phyloP scores from a whole-genome alignment of 2,113 vertebrate genomes.

The Gopherus flavomarginatus region DNA sequence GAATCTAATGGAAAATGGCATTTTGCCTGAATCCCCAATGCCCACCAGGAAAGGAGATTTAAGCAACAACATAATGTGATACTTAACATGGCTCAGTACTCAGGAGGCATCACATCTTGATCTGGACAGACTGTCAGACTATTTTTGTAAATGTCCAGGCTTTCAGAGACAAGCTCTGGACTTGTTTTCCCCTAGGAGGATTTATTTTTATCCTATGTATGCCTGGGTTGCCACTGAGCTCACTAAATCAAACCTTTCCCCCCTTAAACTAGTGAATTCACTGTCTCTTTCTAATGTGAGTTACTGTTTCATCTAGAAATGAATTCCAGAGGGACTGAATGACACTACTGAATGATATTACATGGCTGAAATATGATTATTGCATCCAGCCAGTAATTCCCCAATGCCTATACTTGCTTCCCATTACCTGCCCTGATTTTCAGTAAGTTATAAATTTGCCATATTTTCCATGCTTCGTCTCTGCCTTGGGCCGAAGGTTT shows the following conservation, averaged over 20 bases:
- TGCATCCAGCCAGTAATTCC: neutral
- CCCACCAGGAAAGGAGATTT: neutral
- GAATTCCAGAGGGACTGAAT: neutral
- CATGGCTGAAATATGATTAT: neutral
- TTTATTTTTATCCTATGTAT: neutral
- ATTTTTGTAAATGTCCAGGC: neutral
- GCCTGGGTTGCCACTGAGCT: neutral
- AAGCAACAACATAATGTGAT: neutral
- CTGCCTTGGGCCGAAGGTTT: neutral
- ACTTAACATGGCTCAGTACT: rapidly evolving
- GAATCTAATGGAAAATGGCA: neutral
- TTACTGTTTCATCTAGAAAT: neutral
- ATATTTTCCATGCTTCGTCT: neutral
- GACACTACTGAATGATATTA: rapidly evolving
- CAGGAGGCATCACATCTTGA: neutral
- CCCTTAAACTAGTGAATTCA: neutral
- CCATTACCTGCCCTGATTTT: neutral
- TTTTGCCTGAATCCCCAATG: neutral
- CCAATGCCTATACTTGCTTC: rapidly evolving
- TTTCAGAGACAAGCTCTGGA: neutral
- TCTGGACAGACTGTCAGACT: neutral
- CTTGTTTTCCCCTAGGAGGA: neutral
- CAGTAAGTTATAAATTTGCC: neutral
- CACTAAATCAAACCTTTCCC: neutral
- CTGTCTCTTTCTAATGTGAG: neutral